Evolutionary conservation across 2,888 invertebrate genomes (phyloP).

Genomic region (Phyllotreta cruciferae): DNA sequence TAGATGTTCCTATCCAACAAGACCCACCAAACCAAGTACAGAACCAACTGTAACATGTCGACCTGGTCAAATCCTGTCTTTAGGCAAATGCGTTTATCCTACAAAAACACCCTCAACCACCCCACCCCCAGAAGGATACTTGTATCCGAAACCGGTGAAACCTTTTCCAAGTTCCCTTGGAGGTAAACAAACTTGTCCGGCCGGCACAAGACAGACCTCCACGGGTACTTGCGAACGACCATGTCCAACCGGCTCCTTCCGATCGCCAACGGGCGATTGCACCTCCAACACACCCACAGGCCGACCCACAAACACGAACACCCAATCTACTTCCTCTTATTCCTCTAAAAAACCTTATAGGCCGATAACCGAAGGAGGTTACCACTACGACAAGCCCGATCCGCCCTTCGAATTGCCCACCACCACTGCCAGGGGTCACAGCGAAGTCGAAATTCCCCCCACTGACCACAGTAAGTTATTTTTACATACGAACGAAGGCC

Average conservation of each 20-base stretch:
- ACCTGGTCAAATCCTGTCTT: no score
- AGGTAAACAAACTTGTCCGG: slow-evolving; percentile 31
- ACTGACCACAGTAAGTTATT: slow-evolving; percentile 35
- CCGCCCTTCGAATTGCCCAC: slow-evolving; percentile 39
- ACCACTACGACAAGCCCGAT: slow-evolving; percentile 46
- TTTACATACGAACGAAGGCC: no score
- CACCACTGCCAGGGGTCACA: slow-evolving; percentile 37
- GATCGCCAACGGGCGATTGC: slow-evolving; percentile 34
- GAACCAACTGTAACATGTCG: slow-evolving; percentile 24
- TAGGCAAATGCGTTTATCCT: background rate
- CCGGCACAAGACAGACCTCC: slow-evolving; percentile 54
- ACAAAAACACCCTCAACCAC: slow-evolving; percentile 27
- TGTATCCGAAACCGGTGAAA: slow-evolving; percentile 38
- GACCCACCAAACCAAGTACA: slow-evolving; percentile 21
- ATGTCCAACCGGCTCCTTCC: slow-evolving; percentile 36
- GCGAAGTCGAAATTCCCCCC: slow-evolving; percentile 43
- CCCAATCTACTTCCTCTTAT: slow-evolving; percentile 46
- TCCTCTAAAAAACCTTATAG: slow-evolving; percentile 41
- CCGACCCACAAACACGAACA: slow-evolving; percentile 37
- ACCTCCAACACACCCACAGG: slow-evolving; percentile 34
- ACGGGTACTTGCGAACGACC: slow-evolving; percentile 53
- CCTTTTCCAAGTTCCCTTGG: slow-evolving; percentile 31
- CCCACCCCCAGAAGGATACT: slow-evolving; percentile 20
- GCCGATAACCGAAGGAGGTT: slow-evolving; percentile 38
- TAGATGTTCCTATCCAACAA: slow-evolving; percentile 13